A percentile compares a stretch with the other conserved stretches of the same genome.
Conservation (phyloP, 2,888 invertebrate species). For the Heliconius charithonia region DNA sequence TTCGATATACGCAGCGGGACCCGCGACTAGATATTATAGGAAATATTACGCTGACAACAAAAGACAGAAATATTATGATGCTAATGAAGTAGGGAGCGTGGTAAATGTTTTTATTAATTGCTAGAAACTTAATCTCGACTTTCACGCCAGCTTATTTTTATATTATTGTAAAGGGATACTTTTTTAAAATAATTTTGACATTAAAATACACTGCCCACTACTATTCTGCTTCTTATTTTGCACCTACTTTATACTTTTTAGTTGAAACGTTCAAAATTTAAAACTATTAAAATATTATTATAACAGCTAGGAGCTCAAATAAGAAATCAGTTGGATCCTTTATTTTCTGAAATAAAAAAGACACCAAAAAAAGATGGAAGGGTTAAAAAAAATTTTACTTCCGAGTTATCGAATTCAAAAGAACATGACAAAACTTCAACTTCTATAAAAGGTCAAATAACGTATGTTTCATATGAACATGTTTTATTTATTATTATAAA, state of each 20-base stretch:
- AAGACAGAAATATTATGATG: slow-evolving; percentile 84
- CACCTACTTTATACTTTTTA: too few relatives aligned
- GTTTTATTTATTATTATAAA: background rate
- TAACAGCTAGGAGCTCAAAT: slow-evolving; percentile 69
- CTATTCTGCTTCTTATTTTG: too few relatives aligned
- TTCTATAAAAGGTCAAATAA: slow-evolving; percentile 23
- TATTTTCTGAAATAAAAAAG: slow-evolving; percentile 54
- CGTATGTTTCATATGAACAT: slow-evolving; percentile 33
- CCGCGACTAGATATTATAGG: slow-evolving; percentile 85
- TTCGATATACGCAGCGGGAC: slow-evolving; percentile 86
- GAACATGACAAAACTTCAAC: background rate
- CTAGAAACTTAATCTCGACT: too few relatives aligned
- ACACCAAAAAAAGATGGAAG: slow-evolving; percentile 27
- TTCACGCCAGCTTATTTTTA: too few relatives aligned
- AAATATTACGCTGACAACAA: slow-evolving; percentile 80
- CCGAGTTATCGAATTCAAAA: slow-evolving; percentile 23
- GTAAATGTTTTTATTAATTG: slow-evolving; percentile 56
- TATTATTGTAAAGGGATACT: too few relatives aligned
- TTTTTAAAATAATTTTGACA: too few relatives aligned
- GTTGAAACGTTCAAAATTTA: too few relatives aligned
- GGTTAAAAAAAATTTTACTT: slow-evolving; percentile 23
- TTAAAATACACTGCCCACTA: too few relatives aligned
- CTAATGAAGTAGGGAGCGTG: slow-evolving; percentile 85
- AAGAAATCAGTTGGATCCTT: slow-evolving; percentile 66
- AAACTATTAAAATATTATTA: background rate